A percentile compares a stretch with the other conserved stretches of the same genome.
Evolutionary conservation across 2,888 invertebrate genomes (phyloP).

Genomic region (Tinea trinotella): DNA sequence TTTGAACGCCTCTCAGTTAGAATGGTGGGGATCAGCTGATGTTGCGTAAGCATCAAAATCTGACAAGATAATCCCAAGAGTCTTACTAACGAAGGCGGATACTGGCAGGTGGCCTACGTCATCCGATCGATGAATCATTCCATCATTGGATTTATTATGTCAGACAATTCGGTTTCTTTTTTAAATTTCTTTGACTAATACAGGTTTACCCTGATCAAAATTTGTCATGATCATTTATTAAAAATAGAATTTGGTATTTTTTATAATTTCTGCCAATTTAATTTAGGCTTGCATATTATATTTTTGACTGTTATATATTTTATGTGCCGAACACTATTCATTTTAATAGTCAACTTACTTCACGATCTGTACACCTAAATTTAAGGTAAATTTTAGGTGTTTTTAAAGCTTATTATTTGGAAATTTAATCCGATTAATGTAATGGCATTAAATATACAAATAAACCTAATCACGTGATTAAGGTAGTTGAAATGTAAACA

Average conservation of each 20-base stretch:
- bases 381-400: too few relatives aligned
- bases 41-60: slow-evolving; percentile 16
- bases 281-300: too few relatives aligned
- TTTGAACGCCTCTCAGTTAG: background rate
- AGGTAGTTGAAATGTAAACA: background rate
- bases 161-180: background rate
- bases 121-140: slow-evolving; percentile 47
- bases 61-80: slow-evolving; percentile 13
- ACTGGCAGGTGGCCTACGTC: slow-evolving; percentile 40
- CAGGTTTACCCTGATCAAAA: background rate
- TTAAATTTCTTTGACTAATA: background rate
- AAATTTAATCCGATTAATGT: too few relatives aligned
- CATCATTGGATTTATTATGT: background rate
- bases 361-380: too few relatives aligned
- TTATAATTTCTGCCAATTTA: too few relatives aligned
- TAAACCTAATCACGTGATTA: background rate
- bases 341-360: too few relatives aligned
- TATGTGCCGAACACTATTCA: too few relatives aligned
- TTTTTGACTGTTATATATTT: too few relatives aligned
- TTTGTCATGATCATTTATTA: background rate
- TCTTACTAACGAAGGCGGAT: slow-evolving; percentile 20
- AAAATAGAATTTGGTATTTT: too few relatives aligned
- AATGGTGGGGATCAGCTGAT: slow-evolving; percentile 13
- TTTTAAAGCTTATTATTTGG: background rate
- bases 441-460: background rate